These are phyloP conservation scores for Cavia porcellus DNA, from an alignment of 2,113 vertebrate genomes.

Conservation along the genomic window DNA sequence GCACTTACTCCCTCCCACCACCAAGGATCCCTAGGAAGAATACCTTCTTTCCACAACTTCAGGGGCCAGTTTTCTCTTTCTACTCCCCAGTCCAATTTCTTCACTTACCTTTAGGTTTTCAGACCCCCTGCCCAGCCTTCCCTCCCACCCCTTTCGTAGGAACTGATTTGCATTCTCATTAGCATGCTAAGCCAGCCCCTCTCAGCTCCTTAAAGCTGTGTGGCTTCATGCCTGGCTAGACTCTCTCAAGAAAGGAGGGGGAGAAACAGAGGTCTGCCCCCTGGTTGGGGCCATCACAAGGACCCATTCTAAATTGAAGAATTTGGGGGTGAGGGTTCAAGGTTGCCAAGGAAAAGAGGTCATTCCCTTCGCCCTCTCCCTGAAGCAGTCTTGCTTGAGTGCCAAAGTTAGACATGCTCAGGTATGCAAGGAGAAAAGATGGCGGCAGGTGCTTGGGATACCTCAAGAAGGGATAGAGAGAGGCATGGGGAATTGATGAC, in stretches of 20 bases:
- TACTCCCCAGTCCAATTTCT: not conserved
- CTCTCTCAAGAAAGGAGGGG: not conserved
- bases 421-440: not conserved
- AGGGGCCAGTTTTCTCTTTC: not conserved
- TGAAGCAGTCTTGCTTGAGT: not conserved
- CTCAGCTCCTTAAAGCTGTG: not conserved
- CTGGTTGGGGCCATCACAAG: not conserved
- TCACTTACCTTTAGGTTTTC: slow-evolving; percentile 2
- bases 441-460: not conserved
- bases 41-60: not conserved
- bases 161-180: slow-evolving; percentile 78
- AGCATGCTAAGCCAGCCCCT: slow-evolving; percentile 52
- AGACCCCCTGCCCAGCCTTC: no score
- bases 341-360: not conserved
- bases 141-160: not conserved
- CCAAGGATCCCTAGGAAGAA: not conserved
- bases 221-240: slow-evolving; percentile 50
- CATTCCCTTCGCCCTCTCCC: not conserved
- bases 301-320: slow-evolving; percentile 9
- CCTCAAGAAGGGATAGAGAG: not conserved
- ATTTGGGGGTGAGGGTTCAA: slow-evolving; percentile 2
- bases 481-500: not conserved
- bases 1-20: not conserved
- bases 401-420: not conserved
- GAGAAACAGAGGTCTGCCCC: not conserved